These are phyloP conservation scores for Odontamblyopus lacepedii DNA, from an alignment of 2,797 vertebrate species.

Conservation along the genomic window DNA sequence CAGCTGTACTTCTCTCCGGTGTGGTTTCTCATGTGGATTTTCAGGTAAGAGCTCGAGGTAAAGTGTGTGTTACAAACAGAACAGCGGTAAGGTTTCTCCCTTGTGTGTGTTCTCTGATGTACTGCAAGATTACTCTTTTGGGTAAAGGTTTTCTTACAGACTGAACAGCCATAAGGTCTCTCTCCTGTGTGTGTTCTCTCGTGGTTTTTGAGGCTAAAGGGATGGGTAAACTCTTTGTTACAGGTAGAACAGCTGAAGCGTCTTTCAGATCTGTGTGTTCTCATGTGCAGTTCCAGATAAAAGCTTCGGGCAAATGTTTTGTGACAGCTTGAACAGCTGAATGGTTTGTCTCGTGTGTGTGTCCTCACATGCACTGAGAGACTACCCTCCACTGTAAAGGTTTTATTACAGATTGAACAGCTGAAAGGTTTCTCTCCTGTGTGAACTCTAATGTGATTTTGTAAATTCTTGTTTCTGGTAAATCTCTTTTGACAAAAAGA, in stretches of 20 bases:
- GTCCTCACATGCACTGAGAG: not conserved
- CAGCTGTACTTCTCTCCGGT: not conserved
- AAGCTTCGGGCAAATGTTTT: not conserved
- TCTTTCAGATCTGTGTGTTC: not conserved
- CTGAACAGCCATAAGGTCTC: not conserved
- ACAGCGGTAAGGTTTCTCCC: not conserved
- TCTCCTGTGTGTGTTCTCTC: not conserved
- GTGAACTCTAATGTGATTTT: conserved; percentile 1
- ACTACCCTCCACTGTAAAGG: not conserved
- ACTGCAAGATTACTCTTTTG: not conserved
- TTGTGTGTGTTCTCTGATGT: not conserved
- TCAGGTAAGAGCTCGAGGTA: not conserved
- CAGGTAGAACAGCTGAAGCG: not conserved
- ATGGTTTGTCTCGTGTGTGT: not conserved
- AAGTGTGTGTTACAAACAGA: not conserved
- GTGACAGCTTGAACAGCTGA: not conserved
- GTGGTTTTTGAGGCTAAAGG: not conserved
- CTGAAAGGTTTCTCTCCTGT: no score
- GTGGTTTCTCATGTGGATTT: not conserved
- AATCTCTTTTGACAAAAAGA: not conserved
- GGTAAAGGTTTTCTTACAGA: not conserved
- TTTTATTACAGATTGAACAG: not conserved
- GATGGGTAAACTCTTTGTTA: not conserved
- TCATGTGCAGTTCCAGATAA: not conserved
- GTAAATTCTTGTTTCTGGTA: not conserved